phyloP scores from a whole-genome alignment of 2,113 vertebrate genomes.

The Catagonus wagneri region DNA sequence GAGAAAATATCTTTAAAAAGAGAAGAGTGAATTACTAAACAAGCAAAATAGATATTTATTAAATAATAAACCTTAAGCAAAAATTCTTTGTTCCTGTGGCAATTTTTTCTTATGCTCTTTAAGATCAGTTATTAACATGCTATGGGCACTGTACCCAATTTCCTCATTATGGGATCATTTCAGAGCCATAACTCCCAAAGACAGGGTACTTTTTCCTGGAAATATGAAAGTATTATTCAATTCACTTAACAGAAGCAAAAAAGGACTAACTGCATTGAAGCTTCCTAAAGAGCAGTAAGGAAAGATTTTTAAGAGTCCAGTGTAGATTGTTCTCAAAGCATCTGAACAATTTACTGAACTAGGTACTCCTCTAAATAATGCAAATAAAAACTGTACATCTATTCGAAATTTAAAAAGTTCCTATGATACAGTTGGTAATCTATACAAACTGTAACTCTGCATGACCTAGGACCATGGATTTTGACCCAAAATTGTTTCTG shows the following conservation, averaged over 20 bases:
- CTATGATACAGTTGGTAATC: neutral
- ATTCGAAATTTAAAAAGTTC: constrained; percentile 55
- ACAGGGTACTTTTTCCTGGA: constrained; percentile 39
- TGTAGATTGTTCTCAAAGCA: neutral
- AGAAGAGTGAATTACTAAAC: neutral
- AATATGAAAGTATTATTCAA: neutral
- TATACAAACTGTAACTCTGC: constrained; percentile 9
- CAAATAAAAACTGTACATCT: neutral
- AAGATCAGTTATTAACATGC: constrained; percentile 27
- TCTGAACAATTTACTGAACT: neutral
- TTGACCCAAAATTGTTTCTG: neutral
- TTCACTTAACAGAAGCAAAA: constrained; percentile 30
- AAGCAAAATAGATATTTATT: constrained; percentile 21
- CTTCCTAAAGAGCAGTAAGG: constrained; percentile 24
- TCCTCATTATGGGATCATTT: neutral
- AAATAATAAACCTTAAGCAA: constrained; percentile 59
- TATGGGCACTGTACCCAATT: neutral
- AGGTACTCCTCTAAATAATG: neutral
- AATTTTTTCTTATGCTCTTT: constrained; percentile 25
- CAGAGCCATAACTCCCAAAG: neutral
- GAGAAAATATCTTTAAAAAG: constrained; percentile 48
- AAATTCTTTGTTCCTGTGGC: constrained; percentile 45
- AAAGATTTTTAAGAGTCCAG: neutral
- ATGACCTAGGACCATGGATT: neutral
- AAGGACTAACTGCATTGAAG: constrained; percentile 17